Conservation (phyloP, 2,797 vertebrate genomes). For the Linurgus olivaceus region DNA sequence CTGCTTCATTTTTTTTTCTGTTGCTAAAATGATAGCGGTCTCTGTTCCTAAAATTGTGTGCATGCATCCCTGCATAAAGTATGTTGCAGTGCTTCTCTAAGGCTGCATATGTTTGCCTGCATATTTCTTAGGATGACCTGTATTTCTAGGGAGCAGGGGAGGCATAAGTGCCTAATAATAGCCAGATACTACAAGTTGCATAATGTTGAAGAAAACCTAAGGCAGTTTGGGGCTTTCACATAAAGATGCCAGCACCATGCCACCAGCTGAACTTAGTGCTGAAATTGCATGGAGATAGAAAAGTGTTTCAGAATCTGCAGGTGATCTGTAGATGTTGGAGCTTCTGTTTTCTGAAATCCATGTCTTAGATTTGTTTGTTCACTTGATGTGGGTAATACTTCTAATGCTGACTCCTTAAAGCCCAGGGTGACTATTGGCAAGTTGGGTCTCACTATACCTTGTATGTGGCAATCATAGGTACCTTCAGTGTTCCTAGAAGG, state of each 20-base stretch:
- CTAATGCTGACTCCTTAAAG: not conserved
- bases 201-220: not conserved
- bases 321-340: not conserved
- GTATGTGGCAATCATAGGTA: fast-evolving
- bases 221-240: not conserved
- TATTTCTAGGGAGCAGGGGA: not conserved
- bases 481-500: not conserved
- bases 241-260: not conserved
- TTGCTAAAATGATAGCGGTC: not conserved
- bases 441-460: fast-evolving
- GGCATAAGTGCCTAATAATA: not conserved
- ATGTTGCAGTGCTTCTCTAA: fast-evolving
- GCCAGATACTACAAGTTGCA: not conserved
- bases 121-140: not conserved
- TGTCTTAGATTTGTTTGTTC: not conserved
- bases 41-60: not conserved
- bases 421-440: not conserved
- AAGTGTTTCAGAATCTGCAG: not conserved
- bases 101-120: not conserved
- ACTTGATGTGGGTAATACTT: not conserved
- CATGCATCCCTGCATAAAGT: fast-evolving
- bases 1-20: not conserved
- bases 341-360: not conserved
- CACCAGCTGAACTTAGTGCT: not conserved
- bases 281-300: fast-evolving